Base-by-base conservation (phyloP, 2,888 invertebrate genomes). In the Nemotelus pantherinus region DNA sequence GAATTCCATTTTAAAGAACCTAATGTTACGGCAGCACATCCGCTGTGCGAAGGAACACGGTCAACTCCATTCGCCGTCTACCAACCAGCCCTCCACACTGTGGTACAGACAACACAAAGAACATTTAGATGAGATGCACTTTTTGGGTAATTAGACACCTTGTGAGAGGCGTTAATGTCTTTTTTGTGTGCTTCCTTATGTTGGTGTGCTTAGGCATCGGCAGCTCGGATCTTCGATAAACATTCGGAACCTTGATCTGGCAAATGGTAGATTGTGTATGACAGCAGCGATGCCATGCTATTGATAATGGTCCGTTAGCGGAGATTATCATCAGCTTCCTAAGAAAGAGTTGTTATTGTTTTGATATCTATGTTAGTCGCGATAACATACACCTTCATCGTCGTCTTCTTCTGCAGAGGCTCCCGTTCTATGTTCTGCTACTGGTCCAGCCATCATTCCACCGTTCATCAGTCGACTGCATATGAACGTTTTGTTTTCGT, bases 121-220 rank as follows among this genome's bases (percentile, higher is more conserved):
- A 3, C 53, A n/a, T 50, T 47, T 43, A 44, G 44, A 76, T 76
- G 76, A 76, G 53, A 76, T 76, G 76, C 76, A 76, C 76, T 76
- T 76, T 74, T 76, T 76, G 53, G 64, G 76, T 76, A 76, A 76
- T 76, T 76, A 76, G 76, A 76, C 55, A 65, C 76, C 76, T 76
- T 76, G 76, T 64, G 67, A 76, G 76, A 76, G 67, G 65, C 76
- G 67, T 76, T 76, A 55, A 76, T 65, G 67, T 74, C 48, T 74
- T 74, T 63, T 74, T 74, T 74, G 41, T 74, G 47, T 50, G 63
- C 74, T 50, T 60, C 50, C 74, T 60, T 45, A 63, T 74, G 68
- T 50, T 72, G 3, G 10, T 57, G 39, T 25, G 10, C 6, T 48
- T 4, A 72, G 74, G 63, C 48, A 74, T 50, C 39, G 48, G 48